Percentiles rank a stretch among this genome's conserved stretches.
Evolutionary conservation across 2,113 vertebrate species (phyloP).

Genomic region (Taurulus bubalis): DNA sequence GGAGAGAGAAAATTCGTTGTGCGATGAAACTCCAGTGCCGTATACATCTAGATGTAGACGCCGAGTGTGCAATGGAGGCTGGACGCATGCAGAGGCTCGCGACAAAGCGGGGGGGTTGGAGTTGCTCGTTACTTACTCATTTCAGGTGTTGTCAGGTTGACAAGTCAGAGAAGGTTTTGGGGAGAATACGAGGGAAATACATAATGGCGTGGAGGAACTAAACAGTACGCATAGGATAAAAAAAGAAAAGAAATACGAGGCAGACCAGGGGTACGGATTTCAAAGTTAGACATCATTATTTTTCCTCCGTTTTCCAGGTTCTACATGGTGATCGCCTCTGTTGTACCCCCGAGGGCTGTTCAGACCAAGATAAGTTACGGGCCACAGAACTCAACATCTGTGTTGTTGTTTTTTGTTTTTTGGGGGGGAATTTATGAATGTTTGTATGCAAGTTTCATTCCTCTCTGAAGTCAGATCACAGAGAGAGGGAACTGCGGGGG

Average conservation of each 20-base stretch:
- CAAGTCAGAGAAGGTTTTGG: neutral
- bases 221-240: neutral
- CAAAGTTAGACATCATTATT: slow-evolving; percentile 68
- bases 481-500: neutral
- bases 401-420: neutral
- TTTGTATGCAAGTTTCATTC: slow-evolving; percentile 33
- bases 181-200: neutral
- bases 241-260: neutral
- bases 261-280: slow-evolving; percentile 6
- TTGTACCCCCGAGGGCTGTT: slow-evolving; percentile 22
- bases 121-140: neutral
- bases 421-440: slow-evolving; percentile 9
- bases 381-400: slow-evolving; percentile 28
- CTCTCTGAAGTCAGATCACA: slow-evolving; percentile 55
- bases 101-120: neutral
- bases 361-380: slow-evolving; percentile 28
- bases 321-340: slow-evolving; percentile 2
- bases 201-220: neutral
- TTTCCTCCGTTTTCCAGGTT: slow-evolving; percentile 31
- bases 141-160: slow-evolving; percentile 8
- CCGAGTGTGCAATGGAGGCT: slow-evolving; percentile 32
- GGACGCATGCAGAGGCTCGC: neutral
- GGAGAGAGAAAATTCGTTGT: slow-evolving; percentile 64
- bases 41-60: slow-evolving; percentile 46
- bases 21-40: slow-evolving; percentile 47